These are phyloP conservation scores for Tarsius wallacei DNA, from an alignment of 2,797 vertebrate species.

Conservation along the genomic window DNA sequence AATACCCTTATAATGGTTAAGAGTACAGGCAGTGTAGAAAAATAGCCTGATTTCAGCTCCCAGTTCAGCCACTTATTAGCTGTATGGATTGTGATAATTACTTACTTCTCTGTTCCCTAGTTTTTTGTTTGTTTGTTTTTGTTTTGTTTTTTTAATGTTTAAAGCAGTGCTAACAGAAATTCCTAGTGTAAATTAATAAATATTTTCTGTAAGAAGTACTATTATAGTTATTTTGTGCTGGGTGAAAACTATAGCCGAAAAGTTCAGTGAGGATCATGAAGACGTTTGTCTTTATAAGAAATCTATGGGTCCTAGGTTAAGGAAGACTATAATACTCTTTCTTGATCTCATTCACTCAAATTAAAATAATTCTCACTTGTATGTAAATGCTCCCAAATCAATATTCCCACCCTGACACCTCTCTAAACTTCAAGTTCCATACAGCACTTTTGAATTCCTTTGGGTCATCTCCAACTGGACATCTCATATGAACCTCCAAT, in stretches of 20 bases:
- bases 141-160: background rate
- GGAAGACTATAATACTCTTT: background rate
- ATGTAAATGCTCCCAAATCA: background rate
- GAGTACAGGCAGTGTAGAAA: background rate
- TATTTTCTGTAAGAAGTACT: background rate
- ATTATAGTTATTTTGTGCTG: background rate
- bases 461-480: background rate
- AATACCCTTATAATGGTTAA: background rate
- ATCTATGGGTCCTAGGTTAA: background rate
- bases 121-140: background rate
- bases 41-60: background rate
- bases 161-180: background rate
- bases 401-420: background rate
- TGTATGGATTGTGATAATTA: background rate
- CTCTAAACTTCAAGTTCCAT: background rate
- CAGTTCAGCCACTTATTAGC: background rate
- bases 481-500: background rate
- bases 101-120: background rate
- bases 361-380: conserved; percentile 14
- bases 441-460: background rate
- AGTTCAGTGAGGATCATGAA: background rate
- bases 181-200: background rate
- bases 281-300: background rate
- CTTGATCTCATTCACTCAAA: background rate
- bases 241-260: background rate